Evolutionary conservation across 2,888 invertebrate species (phyloP).

Genomic region (Mellilla xanthometata): DNA sequence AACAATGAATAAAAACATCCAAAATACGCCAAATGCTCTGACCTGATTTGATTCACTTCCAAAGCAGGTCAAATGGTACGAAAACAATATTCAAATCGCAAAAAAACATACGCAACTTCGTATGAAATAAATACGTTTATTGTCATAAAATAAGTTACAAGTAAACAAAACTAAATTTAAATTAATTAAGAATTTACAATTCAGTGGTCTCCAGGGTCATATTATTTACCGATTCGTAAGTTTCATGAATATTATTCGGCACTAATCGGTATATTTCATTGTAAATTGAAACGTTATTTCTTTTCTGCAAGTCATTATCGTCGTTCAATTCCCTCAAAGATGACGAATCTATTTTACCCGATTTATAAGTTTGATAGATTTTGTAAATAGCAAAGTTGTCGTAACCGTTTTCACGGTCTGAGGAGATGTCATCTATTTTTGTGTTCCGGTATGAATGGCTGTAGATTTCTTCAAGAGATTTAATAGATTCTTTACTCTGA

Average conservation of each 20-base stretch:
- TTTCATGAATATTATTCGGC: constrained; percentile 44
- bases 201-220: constrained; percentile 33
- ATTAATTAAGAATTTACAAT: constrained; percentile 14
- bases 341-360: constrained; percentile 61
- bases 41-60: constrained; percentile 1
- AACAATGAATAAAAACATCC: neutral
- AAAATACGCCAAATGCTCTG: constrained; percentile 6
- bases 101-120: constrained; percentile 1
- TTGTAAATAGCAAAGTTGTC: constrained; percentile 66
- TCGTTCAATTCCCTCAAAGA: constrained; percentile 54
- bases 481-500: constrained; percentile 41
- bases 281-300: constrained; percentile 37
- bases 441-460: constrained; percentile 50
- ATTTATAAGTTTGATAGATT: constrained; percentile 58
- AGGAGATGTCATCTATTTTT: constrained; percentile 45
- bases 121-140: too few species aligned
- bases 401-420: constrained; percentile 50
- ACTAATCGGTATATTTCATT: constrained; percentile 58
- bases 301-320: constrained; percentile 35
- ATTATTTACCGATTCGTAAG: constrained; percentile 57
- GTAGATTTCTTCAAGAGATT: constrained; percentile 49
- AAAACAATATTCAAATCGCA: constrained; percentile 4
- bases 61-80: neutral
- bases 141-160: too few species aligned
- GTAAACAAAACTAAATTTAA: too few species aligned